Conservation (phyloP, 1,140 invertebrate species). For the Drosophila bipectinata region DNA sequence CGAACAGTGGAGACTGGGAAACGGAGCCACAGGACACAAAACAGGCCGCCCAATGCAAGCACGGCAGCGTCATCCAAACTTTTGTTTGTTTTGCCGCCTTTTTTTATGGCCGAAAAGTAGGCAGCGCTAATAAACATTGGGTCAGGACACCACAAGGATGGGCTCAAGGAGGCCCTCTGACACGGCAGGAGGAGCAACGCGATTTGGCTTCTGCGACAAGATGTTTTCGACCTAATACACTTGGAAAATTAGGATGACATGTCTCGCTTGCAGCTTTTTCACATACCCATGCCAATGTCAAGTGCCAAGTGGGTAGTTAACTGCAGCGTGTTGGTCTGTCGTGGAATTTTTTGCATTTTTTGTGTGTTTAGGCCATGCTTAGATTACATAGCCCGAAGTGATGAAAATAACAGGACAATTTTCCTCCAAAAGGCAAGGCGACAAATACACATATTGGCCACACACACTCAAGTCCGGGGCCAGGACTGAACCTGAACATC, state of each 20-base stretch:
- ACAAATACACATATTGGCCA: constrained; percentile 43
- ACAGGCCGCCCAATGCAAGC: constrained; percentile 27
- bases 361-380: constrained; percentile 34
- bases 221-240: constrained; percentile 53
- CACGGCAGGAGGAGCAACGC: constrained; percentile 26
- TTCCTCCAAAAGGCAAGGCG: constrained; percentile 50
- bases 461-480: constrained; percentile 9
- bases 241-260: constrained; percentile 40
- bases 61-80: constrained; percentile 8
- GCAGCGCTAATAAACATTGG: constrained; percentile 49
- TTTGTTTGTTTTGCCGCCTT: constrained; percentile 40
- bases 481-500: not conserved
- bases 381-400: constrained; percentile 53
- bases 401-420: constrained; percentile 49
- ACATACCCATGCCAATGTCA: constrained; percentile 48
- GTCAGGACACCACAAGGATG: not conserved
- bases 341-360: not conserved
- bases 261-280: constrained; percentile 10
- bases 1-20: constrained; percentile 1
- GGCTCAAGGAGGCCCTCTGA: not conserved
- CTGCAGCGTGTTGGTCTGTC: constrained; percentile 35
- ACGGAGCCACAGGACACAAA: not conserved
- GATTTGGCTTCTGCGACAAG: constrained; percentile 37
- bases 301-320: constrained; percentile 61
- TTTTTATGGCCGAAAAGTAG: constrained; percentile 25